Percentiles rank a stretch among this genome's conserved stretches.
Evolutionary conservation across 1,140 invertebrate genomes (phyloP).

Genomic region (Stegodyphus mimosarum): DNA sequence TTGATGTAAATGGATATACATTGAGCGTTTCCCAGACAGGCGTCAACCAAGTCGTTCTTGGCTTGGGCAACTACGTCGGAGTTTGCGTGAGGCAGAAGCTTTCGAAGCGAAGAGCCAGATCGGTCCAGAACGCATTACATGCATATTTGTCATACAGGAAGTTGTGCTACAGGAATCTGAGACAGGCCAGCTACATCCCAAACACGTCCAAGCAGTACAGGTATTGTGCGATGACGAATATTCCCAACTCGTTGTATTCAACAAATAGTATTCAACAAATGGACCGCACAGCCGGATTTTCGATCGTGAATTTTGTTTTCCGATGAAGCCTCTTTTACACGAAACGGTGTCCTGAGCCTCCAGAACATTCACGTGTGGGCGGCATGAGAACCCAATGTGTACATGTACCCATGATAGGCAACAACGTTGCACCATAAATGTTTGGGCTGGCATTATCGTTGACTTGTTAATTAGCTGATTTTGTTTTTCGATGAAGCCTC

Average conservation of each 20-base stretch:
- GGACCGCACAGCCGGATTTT: not conserved
- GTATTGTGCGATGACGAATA: not conserved
- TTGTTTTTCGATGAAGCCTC: not conserved
- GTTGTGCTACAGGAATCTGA: not conserved
- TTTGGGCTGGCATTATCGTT: conserved; percentile 9
- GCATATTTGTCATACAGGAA: not conserved
- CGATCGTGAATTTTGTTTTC: not conserved
- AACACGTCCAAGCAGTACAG: not conserved
- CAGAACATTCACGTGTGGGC: not conserved
- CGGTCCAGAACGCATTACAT: not conserved
- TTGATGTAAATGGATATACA: not conserved
- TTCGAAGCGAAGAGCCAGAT: not conserved
- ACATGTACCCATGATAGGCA: not conserved
- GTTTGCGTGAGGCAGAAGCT: not conserved
- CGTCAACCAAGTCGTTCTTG: not conserved
- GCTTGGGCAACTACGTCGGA: not conserved
- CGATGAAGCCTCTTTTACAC: not conserved
- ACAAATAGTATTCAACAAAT: not conserved
- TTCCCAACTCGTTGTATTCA: not conserved
- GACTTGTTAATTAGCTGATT: conserved; percentile 7
- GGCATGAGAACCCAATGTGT: not conserved
- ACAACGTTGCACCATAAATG: not conserved
- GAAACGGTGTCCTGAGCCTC: not conserved
- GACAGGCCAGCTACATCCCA: not conserved
- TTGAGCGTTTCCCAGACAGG: not conserved